phyloP scores from a whole-genome alignment of 2,888 invertebrate genomes.

The Archaeoteleia sp. region DNA sequence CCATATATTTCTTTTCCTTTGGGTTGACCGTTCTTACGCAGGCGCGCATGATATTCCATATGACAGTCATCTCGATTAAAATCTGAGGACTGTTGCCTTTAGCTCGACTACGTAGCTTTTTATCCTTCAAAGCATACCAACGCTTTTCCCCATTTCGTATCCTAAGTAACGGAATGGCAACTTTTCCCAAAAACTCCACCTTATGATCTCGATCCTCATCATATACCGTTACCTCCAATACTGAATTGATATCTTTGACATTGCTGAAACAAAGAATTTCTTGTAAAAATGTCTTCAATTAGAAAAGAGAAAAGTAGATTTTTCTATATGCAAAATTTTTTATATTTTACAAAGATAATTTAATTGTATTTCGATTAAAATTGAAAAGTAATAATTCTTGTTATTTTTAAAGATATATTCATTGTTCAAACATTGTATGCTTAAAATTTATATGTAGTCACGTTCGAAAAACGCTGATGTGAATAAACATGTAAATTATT shows the following conservation, averaged over 20 bases:
- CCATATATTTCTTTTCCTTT: constrained; percentile 95
- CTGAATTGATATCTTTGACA: constrained; percentile 96
- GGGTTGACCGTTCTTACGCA: constrained; percentile 95
- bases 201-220: constrained; percentile 99
- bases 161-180: constrained; percentile 89
- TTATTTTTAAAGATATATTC: no score
- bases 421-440: no score
- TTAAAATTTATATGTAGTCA: no score
- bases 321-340: no score
- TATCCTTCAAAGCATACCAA: constrained; percentile 98
- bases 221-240: constrained; percentile 95
- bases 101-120: constrained; percentile 91
- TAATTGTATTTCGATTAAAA: no score
- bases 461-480: no score
- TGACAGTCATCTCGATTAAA: constrained; percentile 90
- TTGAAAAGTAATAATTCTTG: no score
- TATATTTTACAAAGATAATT: no score
- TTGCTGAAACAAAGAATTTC: constrained; percentile 83
- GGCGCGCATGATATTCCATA: constrained; percentile 96
- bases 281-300: no score
- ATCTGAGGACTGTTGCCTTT: constrained; percentile 95
- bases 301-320: no score
- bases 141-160: constrained; percentile 93
- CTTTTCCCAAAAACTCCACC: constrained; percentile 96
- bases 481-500: no score